These are phyloP conservation scores for Meteorus colon DNA, from an alignment of 2,888 invertebrate species.

Conservation along the genomic window DNA sequence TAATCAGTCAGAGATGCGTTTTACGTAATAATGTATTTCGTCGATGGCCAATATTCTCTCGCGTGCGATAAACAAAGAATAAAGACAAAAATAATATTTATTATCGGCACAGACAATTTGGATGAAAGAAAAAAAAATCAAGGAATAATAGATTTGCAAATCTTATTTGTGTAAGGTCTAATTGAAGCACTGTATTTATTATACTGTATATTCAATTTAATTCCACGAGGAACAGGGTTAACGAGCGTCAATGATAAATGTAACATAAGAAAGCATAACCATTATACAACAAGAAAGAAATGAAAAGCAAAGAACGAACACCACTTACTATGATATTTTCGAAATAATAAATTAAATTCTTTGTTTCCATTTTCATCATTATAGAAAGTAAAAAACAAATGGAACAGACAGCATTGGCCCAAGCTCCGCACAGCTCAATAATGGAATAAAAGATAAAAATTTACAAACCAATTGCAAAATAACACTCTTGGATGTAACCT, in stretches of 20 bases:
- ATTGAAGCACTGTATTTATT: conserved; percentile 26
- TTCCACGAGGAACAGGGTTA: conserved; percentile 58
- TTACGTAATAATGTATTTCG: neutral
- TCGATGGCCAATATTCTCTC: conserved; percentile 1
- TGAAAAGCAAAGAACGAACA: neutral
- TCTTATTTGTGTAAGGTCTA: conserved; percentile 4
- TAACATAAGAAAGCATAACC: conserved; percentile 67
- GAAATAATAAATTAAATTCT: conserved; percentile 53
- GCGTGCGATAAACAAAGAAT: conserved; percentile 22
- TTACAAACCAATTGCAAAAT: conserved; percentile 50
- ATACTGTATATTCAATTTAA: conserved; percentile 23
- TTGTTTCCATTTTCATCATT: neutral
- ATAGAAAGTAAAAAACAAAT: conserved; percentile 24
- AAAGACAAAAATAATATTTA: conserved; percentile 5
- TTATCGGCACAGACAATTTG: neutral
- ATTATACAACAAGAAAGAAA: conserved; percentile 45
- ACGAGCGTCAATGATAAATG: conserved; percentile 67
- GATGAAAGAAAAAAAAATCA: neutral
- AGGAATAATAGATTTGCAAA: neutral
- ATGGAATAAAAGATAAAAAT: conserved; percentile 44
- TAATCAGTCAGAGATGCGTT: conserved; percentile 1
- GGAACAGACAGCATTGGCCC: conserved; percentile 55
- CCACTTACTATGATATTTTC: conserved; percentile 53
- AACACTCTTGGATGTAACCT: conserved; percentile 64
- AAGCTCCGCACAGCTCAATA: conserved; percentile 57